Evolutionary conservation across 2,888 invertebrate species (phyloP).

Genomic region (Trissolcus brochymenae): DNA sequence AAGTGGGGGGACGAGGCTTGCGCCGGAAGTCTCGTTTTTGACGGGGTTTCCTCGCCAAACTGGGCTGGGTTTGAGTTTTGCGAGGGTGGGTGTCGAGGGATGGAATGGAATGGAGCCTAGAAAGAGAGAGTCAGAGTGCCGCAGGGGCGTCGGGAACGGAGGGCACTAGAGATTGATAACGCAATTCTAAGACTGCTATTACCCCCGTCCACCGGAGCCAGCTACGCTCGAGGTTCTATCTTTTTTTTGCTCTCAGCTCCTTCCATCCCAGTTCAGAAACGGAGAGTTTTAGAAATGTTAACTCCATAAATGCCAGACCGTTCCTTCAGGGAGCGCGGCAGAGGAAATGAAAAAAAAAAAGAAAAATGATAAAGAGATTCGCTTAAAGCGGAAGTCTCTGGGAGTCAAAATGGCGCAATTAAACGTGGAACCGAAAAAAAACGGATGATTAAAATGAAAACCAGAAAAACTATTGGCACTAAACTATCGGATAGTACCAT

Average conservation of each 20-base stretch:
- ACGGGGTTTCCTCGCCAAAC: slow-evolving; percentile 65
- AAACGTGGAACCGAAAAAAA: slow-evolving; percentile 38
- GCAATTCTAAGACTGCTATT: slow-evolving; percentile 77
- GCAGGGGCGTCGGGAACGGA: slow-evolving; percentile 63
- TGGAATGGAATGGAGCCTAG: slow-evolving; percentile 78
- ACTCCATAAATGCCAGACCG: slow-evolving; percentile 75
- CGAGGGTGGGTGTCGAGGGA: slow-evolving; percentile 75
- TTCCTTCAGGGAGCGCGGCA: slow-evolving; percentile 61
- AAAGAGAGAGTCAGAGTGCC: slow-evolving; percentile 60
- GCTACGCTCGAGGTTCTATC: slow-evolving; percentile 72
- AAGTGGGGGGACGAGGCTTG: slow-evolving; percentile 47
- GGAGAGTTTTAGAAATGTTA: slow-evolving; percentile 77
- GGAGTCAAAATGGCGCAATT: slow-evolving; percentile 57
- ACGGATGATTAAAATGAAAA: not conserved
- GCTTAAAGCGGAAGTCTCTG: slow-evolving; percentile 54
- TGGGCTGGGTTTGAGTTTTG: slow-evolving; percentile 60
- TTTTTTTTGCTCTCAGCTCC: slow-evolving; percentile 63
- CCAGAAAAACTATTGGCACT: too few species aligned
- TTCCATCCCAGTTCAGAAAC: slow-evolving; percentile 72
- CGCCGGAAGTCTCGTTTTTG: slow-evolving; percentile 70
- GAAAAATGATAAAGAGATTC: slow-evolving; percentile 59
- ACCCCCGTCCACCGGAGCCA: slow-evolving; percentile 71
- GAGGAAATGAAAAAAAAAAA: slow-evolving; percentile 50
- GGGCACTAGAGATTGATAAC: slow-evolving; percentile 76
- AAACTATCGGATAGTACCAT: too few species aligned